Base-by-base conservation (phyloP, 2,113 vertebrate genomes). In the Poicephalus meyeri region DNA sequence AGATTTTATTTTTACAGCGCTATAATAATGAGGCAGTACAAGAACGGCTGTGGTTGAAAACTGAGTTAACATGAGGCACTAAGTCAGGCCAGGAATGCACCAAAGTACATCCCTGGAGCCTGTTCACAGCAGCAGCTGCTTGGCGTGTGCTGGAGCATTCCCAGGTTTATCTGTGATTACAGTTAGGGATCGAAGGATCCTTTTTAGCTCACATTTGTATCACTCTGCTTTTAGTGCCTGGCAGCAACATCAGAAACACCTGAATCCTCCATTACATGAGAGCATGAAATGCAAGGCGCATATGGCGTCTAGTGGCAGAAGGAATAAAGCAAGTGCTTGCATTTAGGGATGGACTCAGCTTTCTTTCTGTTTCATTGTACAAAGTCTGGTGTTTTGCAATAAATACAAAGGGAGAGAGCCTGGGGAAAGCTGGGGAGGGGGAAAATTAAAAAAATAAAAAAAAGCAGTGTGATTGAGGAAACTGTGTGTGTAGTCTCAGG, bases 61-160 rank as follows among this genome's bases (percentile, higher is more conserved):
- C 66, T 61, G 80, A 94, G 80, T 96, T 93, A 94, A 79, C 76
- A 79, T 7, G 47, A 93, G 61, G 88, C 77, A 63, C 74, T 72
- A 82, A 95, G 86, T 89, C 77, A 72, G 88, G 80, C 92, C 93
- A 96, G 93, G 96, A 96, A 97, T 94, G 92, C 91, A 96, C 77
- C 73, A 58, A 96, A 96, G 92, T 96, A 92, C 96, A 89, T 96
- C 96, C 88, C 96, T 93, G 95, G 96, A 96, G 92, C 78, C 93
- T 87, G 92, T 91, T 96, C 92, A 61, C 70, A 52, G 93, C 95
- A 95, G 95, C 96, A 97, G 96, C 96, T 97, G 96, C 95, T 97
- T 20, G 5, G 73, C 15, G 56, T 55, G 80, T 42, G 90, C 86
- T 95, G 83, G 95, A 97, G 88, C 94, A 92, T 94, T 93, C 96